phyloP scores from a whole-genome alignment of 2,797 vertebrate species.

The Oceanodroma leucorhoa region DNA sequence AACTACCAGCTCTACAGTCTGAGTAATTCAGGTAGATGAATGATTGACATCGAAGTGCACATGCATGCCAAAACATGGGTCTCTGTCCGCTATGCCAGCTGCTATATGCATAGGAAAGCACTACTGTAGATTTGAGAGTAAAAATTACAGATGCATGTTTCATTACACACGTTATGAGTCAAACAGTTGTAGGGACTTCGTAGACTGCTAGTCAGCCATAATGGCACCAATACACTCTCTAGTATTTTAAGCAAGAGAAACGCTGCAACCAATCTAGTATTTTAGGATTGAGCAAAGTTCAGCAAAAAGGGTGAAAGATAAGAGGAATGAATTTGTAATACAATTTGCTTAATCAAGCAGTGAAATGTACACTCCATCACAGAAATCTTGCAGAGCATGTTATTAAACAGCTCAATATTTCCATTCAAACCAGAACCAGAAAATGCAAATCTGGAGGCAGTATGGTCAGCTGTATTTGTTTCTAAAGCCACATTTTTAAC shows the following conservation, averaged over 20 bases:
- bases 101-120: neutral
- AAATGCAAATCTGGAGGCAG: neutral
- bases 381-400: neutral
- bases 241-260: neutral
- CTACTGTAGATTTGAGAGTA: neutral
- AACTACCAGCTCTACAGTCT: neutral
- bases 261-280: neutral
- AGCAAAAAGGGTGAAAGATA: neutral
- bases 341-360: neutral
- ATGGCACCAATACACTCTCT: neutral
- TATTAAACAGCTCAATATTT: neutral
- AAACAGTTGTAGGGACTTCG: neutral
- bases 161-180: neutral
- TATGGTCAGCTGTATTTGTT: neutral
- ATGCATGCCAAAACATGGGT: neutral
- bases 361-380: neutral
- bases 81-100: neutral
- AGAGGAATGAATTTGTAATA: neutral
- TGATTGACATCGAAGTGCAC: neutral
- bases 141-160: neutral
- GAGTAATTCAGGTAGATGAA: neutral
- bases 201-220: neutral
- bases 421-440: neutral
- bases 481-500: neutral
- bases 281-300: neutral